phyloP scores from a whole-genome alignment of 2,888 invertebrate genomes.

The Aspidiotus rigidus region DNA sequence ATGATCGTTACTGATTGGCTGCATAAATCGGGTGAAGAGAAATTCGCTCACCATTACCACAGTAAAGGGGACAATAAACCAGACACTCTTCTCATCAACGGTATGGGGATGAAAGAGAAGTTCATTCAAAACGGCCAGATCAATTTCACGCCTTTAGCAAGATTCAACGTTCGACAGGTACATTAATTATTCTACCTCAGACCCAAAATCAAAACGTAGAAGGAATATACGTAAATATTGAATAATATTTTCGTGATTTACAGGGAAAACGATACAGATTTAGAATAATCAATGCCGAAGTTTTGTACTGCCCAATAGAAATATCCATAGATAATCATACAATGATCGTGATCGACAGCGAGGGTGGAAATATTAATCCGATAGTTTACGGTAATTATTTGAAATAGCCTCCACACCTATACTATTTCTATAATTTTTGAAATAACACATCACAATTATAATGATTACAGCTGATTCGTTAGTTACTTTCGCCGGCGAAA shows the following conservation, averaged over 20 bases:
- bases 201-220: no score
- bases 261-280: slow-evolving; percentile 69
- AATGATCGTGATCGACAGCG: slow-evolving; percentile 64
- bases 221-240: background rate
- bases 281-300: slow-evolving; percentile 73
- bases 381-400: slow-evolving; percentile 52
- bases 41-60: slow-evolving; percentile 78
- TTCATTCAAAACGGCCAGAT: slow-evolving; percentile 38
- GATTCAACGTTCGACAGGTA: slow-evolving; percentile 60
- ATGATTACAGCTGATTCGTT: slow-evolving; percentile 49
- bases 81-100: slow-evolving; percentile 70
- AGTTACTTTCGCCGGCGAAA: slow-evolving; percentile 78
- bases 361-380: slow-evolving; percentile 68
- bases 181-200: background rate
- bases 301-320: slow-evolving; percentile 77
- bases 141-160: slow-evolving; percentile 52
- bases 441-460: slow-evolving; percentile 10
- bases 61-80: slow-evolving; percentile 74
- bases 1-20: slow-evolving; percentile 77
- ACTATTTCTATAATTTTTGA: no score
- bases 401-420: background rate
- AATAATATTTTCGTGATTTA: slow-evolving; percentile 36
- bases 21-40: slow-evolving; percentile 58
- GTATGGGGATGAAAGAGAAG: slow-evolving; percentile 53
- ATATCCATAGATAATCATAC: slow-evolving; percentile 75